phyloP scores from a whole-genome alignment of 2,113 vertebrate genomes.

The Oreochromis niloticus region DNA sequence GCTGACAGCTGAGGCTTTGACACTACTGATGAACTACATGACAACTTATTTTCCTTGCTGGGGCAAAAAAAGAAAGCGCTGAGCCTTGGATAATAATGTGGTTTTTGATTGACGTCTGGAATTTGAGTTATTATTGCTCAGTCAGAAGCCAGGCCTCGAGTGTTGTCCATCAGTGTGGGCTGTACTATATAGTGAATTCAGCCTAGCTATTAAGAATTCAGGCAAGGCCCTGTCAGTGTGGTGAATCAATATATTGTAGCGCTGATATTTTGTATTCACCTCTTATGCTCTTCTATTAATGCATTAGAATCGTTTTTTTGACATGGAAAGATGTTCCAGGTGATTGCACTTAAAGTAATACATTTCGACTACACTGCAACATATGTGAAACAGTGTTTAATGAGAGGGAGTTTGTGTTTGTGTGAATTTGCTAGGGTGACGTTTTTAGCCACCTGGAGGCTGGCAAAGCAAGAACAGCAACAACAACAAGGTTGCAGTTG shows the following conservation, averaged over 20 bases:
- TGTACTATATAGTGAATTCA: not conserved
- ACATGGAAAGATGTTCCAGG: not conserved
- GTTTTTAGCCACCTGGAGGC: not conserved
- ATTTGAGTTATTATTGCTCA: slow-evolving; percentile 12
- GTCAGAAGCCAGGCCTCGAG: not conserved
- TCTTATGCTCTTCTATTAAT: not conserved
- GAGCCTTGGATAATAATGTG: slow-evolving; percentile 18
- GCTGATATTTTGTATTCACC: not conserved
- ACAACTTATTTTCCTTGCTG: not conserved
- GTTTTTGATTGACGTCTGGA: slow-evolving; percentile 12
- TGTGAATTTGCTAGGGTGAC: not conserved
- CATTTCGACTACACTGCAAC: not conserved
- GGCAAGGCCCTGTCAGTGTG: not conserved
- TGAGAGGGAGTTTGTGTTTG: not conserved
- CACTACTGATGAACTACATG: not conserved
- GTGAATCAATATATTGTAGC: not conserved
- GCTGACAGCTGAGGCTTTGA: slow-evolving; percentile 9
- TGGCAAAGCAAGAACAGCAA: not conserved
- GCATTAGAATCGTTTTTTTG: fast-evolving
- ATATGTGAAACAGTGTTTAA: not conserved
- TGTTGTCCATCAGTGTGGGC: slow-evolving; percentile 14
- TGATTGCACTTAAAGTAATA: not conserved
- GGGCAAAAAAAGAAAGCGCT: not conserved
- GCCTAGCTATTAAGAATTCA: not conserved
- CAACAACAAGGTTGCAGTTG: not conserved